Evolutionary conservation across 2,888 invertebrate genomes (phyloP).

Genomic region (Elegia similella): DNA sequence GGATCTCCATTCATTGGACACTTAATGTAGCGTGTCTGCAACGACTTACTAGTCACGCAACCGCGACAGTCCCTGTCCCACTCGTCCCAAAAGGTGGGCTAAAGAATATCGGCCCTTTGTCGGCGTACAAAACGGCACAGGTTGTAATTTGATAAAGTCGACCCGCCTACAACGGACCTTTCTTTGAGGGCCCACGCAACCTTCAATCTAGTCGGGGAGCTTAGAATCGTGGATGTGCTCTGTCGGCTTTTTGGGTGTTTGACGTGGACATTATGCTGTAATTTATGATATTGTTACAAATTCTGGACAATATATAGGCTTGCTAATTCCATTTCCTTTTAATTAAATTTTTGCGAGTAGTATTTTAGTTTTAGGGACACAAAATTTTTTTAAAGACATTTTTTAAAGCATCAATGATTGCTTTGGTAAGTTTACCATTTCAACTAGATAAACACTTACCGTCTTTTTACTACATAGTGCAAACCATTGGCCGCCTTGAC

Average conservation of each 20-base stretch:
- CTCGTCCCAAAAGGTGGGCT: slow-evolving; percentile 49
- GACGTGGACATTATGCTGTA: neutral
- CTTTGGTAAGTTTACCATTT: too few species aligned
- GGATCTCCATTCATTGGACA: too few species aligned
- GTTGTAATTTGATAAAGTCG: slow-evolving; percentile 80
- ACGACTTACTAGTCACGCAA: slow-evolving; percentile 2
- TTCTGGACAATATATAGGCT: neutral
- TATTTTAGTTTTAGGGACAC: too few species aligned
- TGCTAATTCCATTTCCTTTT: too few species aligned
- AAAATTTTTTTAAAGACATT: too few species aligned
- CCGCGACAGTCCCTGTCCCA: neutral
- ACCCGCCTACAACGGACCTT: slow-evolving; percentile 74
- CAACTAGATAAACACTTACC: too few species aligned
- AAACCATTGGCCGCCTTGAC: too few species aligned
- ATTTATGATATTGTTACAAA: slow-evolving; percentile 1
- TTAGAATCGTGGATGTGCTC: slow-evolving; percentile 32
- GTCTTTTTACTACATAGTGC: too few species aligned
- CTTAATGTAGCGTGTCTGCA: neutral
- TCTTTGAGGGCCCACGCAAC: slow-evolving; percentile 76
- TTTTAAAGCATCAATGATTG: too few species aligned
- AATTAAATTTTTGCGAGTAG: too few species aligned
- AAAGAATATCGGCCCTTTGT: slow-evolving; percentile 65
- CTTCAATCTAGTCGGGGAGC: slow-evolving; percentile 50
- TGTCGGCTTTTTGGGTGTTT: slow-evolving; percentile 21
- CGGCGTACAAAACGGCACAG: slow-evolving; percentile 75